Percentiles rank a stretch among this genome's conserved stretches.
Conservation (phyloP, 1,140 invertebrate genomes). For the Akabosia matsudoensis region DNA sequence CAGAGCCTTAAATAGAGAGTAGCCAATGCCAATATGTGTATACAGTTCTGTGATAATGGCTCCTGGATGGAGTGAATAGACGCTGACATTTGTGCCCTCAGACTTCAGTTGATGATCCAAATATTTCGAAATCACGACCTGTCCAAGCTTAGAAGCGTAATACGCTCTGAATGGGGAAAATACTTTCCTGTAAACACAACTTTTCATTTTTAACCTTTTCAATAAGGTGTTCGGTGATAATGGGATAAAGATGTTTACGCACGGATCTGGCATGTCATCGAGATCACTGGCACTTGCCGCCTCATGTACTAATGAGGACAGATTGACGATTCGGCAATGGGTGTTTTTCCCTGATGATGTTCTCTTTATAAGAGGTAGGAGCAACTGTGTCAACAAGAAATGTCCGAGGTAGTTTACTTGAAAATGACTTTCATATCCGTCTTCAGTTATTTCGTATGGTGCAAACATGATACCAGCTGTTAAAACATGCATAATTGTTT, state of each 20-base stretch:
- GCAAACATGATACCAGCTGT: constrained; percentile 81
- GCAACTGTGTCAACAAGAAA: constrained; percentile 76
- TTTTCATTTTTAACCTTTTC: neutral
- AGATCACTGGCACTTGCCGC: neutral
- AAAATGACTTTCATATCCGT: constrained; percentile 79
- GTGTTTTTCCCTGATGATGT: neutral
- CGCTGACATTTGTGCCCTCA: constrained; percentile 58
- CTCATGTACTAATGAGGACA: neutral
- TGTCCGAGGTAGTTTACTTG: constrained; percentile 82
- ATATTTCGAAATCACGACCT: constrained; percentile 71
- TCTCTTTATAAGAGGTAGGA: constrained; percentile 60
- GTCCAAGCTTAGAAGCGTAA: constrained; percentile 80
- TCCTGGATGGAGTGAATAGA: constrained; percentile 66
- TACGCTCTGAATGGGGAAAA: constrained; percentile 58
- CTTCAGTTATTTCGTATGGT: constrained; percentile 68
- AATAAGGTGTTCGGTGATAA: no score
- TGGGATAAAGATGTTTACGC: neutral
- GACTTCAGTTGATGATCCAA: constrained; percentile 62
- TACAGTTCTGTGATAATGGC: constrained; percentile 21
- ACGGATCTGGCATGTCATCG: neutral
- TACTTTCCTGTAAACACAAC: neutral
- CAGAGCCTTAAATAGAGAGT: neutral
- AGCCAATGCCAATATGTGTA: no score
- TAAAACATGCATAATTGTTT: no score
- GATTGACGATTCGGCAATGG: neutral